These are phyloP conservation scores for Thomomys bottae DNA, from an alignment of 2,113 vertebrate species.

Conservation along the genomic window DNA sequence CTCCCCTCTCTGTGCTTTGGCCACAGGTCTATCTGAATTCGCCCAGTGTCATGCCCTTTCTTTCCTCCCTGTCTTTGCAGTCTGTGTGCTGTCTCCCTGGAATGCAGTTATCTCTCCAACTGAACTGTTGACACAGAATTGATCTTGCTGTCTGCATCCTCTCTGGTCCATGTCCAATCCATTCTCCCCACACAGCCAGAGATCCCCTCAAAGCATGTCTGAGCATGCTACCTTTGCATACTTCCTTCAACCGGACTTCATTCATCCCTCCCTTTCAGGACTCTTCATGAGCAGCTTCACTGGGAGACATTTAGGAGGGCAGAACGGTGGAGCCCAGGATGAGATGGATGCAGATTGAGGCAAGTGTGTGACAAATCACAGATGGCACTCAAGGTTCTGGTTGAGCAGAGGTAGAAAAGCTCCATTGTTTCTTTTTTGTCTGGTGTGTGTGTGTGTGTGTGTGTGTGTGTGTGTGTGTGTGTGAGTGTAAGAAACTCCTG, in stretches of 20 bases:
- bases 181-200: neutral
- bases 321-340: neutral
- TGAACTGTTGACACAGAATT: conserved; percentile 3
- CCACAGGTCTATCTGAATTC: neutral
- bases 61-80: conserved; percentile 28
- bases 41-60: neutral
- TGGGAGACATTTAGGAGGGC: neutral
- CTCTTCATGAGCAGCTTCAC: neutral
- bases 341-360: neutral
- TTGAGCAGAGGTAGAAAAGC: neutral
- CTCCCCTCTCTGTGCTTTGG: neutral
- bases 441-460: too few species aligned
- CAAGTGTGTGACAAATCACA: neutral
- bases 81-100: conserved; percentile 5
- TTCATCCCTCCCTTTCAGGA: neutral
- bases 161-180: neutral
- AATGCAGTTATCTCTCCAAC: neutral
- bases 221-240: neutral
- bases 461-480: too few species aligned
- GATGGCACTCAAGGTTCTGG: neutral
- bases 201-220: conserved; percentile 1
- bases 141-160: neutral
- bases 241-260: conserved; percentile 26
- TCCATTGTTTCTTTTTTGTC: neutral
- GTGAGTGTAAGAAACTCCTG: too few species aligned